Evolutionary conservation across 2,888 invertebrate genomes (phyloP), one percentile per base, ranked within the genome.

Genomic region (Rhagium mordax): DNA sequence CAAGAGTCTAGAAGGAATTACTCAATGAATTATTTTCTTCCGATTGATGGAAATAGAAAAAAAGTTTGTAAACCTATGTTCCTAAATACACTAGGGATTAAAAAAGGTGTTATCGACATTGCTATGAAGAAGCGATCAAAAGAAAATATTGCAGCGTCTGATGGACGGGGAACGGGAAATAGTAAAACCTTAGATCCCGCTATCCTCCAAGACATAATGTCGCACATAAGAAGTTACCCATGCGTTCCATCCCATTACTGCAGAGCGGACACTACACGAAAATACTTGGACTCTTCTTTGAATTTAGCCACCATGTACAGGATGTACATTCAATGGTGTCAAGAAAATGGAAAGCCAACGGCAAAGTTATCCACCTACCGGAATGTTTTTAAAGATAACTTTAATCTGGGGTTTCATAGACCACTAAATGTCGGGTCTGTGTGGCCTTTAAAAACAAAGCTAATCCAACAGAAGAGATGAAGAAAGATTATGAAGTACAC

Each of bases 61-160:
- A 49, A 53, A 33, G 73, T 73, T 16, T 77, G 73, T 27, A 72
- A 76, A 60, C 27, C 70, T 1, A 72, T 76, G 72, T 76, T 74
- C 47, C 15, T 74, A 16, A 73, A 69, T 64, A 75, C 73, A n/a
- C 24, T 77, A 33, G 73, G 62, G n/a, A 72, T 74, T 16, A 61
- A 65, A 59, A 76, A 74, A 49, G 62, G 71, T 21, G 68, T 72
- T 59, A 70, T 76, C 2, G 74, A 72, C 15, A 70, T 74, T 18
- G 72, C 72, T 60, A 41, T 74, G 68, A 51, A 27, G 24, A 76
- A 72, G 33, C 51, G 72, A 53, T 33, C 72, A 13, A 49, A 55
- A 21, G 66, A 71, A 74, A 76, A 72, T 65, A 51, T 57, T 55
- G 10, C 49, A 16, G 51, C 61, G 16, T n/a, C 15, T 27, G 69